phyloP scores from a whole-genome alignment of 2,888 invertebrate species.

The Deroplatys truncata region DNA sequence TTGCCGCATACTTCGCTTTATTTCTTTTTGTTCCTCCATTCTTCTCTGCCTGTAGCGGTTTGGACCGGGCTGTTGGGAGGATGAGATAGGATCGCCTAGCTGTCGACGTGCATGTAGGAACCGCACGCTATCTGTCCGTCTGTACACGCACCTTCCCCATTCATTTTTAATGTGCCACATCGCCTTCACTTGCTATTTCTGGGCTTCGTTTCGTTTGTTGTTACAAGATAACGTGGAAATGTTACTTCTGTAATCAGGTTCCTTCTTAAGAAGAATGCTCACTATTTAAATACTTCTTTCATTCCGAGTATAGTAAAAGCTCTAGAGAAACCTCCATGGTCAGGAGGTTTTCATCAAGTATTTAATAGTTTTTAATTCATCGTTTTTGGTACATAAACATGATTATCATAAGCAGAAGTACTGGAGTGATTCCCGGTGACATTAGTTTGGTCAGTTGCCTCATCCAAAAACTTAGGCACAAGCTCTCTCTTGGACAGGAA shows the following conservation, averaged over 20 bases:
- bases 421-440: too few species aligned
- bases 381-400: too few species aligned
- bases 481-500: too few species aligned
- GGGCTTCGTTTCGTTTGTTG: not conserved
- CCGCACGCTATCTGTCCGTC: not conserved
- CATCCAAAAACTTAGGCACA: too few species aligned
- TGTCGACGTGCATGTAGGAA: not conserved
- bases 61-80: not conserved
- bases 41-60: not conserved
- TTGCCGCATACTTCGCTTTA: not conserved
- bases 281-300: not conserved
- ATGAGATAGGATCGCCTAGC: not conserved
- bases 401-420: too few species aligned
- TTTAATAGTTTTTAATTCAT: too few species aligned
- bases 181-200: not conserved
- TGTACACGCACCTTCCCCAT: constrained; percentile 5
- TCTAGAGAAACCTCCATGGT: too few species aligned
- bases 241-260: not conserved
- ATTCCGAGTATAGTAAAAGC: too few species aligned
- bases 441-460: too few species aligned
- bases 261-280: not conserved
- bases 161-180: constrained; percentile 14
- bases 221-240: not conserved
- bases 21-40: not conserved
- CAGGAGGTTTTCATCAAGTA: too few species aligned